phyloP scores from a whole-genome alignment of 2,888 invertebrate genomes.

The Helleia helle region DNA sequence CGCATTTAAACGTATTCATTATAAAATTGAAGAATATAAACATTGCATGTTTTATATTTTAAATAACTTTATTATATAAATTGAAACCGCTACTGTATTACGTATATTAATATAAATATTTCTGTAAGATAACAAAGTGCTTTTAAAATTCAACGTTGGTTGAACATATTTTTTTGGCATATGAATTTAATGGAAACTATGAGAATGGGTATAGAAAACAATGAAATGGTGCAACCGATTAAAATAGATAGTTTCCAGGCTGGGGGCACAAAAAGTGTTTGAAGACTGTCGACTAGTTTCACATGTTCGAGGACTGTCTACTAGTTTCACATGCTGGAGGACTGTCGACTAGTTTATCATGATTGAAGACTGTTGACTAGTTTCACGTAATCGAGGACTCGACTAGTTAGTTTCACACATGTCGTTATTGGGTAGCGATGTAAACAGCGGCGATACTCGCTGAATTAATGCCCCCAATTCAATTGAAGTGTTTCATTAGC shows the following conservation, averaged over 20 bases:
- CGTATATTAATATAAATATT: too few species aligned
- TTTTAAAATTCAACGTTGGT: slow-evolving; percentile 2
- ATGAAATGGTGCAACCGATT: slow-evolving; percentile 8
- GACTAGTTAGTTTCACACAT: slow-evolving; percentile 21
- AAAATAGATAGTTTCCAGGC: slow-evolving; percentile 2
- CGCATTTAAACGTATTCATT: too few species aligned
- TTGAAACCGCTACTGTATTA: too few species aligned
- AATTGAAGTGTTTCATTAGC: slow-evolving; percentile 73
- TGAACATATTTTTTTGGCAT: slow-evolving; percentile 6
- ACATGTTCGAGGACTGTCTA: too few species aligned
- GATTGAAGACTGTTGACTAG: too few species aligned
- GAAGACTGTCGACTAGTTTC: background rate
- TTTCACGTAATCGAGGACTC: too few species aligned
- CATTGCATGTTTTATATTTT: too few species aligned
- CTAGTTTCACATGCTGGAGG: too few species aligned
- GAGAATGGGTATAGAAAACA: background rate
- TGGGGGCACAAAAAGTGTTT: background rate
- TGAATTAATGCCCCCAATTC: slow-evolving; percentile 72
- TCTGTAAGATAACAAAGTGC: too few species aligned
- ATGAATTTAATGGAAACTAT: background rate
- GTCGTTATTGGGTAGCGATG: slow-evolving; percentile 36
- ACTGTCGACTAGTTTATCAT: background rate
- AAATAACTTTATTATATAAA: too few species aligned
- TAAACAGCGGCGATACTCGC: slow-evolving; percentile 49
- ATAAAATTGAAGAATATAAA: too few species aligned